Evolutionary conservation across 2,113 vertebrate species (phyloP).

Genomic region (Deroptyus accipitrinus): DNA sequence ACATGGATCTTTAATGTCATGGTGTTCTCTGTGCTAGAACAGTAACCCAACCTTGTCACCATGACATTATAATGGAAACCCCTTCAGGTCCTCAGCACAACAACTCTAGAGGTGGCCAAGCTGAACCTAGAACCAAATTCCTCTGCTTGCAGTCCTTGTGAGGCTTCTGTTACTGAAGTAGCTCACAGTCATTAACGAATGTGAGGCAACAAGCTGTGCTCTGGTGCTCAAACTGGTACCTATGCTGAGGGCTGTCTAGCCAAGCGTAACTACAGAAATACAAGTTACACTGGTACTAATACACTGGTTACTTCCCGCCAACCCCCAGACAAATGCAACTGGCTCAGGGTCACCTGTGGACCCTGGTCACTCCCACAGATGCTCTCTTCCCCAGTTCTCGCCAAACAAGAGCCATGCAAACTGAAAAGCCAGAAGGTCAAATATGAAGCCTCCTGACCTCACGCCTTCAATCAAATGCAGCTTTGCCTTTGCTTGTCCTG

Average conservation of each 20-base stretch:
- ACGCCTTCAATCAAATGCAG: accelerated
- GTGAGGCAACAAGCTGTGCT: neutral
- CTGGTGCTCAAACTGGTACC: neutral
- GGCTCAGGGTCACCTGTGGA: neutral
- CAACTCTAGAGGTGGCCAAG: neutral
- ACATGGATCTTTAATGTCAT: accelerated
- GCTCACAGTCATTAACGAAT: neutral
- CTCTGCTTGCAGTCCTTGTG: neutral
- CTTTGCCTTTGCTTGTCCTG: neutral
- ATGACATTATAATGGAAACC: neutral
- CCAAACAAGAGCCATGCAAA: neutral
- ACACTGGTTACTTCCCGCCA: neutral
- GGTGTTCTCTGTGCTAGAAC: neutral
- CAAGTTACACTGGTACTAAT: neutral
- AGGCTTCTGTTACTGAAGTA: neutral
- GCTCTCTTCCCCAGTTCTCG: neutral
- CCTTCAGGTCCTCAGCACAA: neutral
- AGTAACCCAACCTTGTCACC: neutral
- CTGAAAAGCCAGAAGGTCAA: neutral
- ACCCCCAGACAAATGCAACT: neutral
- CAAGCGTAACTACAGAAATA: accelerated
- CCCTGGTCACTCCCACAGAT: neutral
- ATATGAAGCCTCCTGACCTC: neutral
- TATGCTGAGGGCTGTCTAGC: neutral
- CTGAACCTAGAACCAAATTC: neutral